Evolutionary conservation across 2,888 invertebrate genomes (phyloP), one percentile per base, ranked within the genome.

Genomic region (Amphipoea lucens): DNA sequence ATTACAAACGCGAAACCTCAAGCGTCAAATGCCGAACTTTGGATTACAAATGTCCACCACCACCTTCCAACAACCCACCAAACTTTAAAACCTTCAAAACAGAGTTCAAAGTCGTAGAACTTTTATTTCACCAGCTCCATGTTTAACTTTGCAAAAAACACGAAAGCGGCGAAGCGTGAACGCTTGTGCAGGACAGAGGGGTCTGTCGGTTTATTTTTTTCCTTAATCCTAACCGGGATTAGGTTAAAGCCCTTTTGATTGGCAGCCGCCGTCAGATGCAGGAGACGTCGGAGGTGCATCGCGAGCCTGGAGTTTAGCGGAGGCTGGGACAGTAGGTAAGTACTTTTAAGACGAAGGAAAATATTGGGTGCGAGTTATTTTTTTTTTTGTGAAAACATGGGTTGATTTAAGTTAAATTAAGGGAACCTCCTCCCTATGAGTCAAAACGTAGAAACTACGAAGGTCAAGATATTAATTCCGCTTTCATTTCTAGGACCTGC

Each of bases 211-310:
- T 94, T 95, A 94, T 96, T 96, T 96, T 96, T 96, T 96, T 96
- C 94, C 93, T 94, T 96, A 96, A 96, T 96, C 96, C 96, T 94
- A 94, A 94, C 94, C 94, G 92, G 96, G 96, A 96, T 97, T 96
- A 96, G 95, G 94, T 94, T 94, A 95, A 96, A 96, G 96, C 94
- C 95, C 94, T 93, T 96, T 95, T 96, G 96, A 97, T 95, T 96
- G 96, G 96, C 96, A 96, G 96, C 95, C 95, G 95, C 92, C 95
- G 96, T 96, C 96, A 95, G 94, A 92, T 93, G 95, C 96, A 96
- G 90, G 93, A 92, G 91, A 78, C 82, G 84, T 81, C 86, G 85
- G 88, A 91, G 91, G 91, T 90, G 83, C 88, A 87, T 73, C 87
- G 87, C 81, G 85, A 89, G 91, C 90, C 90, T 81, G 90, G 90